Base-by-base conservation (phyloP, 2,797 vertebrate species). In the Ispidina lecontei region DNA sequence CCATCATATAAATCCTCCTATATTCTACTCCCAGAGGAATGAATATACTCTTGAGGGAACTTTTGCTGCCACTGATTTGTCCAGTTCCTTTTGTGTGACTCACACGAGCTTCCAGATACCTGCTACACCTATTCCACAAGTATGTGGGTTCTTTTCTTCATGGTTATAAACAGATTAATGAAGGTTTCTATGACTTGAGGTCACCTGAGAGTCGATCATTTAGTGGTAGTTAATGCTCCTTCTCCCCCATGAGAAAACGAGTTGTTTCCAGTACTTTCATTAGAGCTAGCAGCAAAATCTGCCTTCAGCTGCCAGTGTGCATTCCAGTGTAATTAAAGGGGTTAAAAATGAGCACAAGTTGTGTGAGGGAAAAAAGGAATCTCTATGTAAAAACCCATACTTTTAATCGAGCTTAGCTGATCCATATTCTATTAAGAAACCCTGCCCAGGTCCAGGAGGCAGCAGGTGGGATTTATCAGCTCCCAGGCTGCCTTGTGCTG, bases 341-440 rank as follows among this genome's bases (percentile, higher is more conserved):
- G 28, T 71, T 90, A 69, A 84, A 90, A 91, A 91, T 2, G 46
- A 88, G 72, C 56, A 41, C n/a, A 19, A 69, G 28, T 60, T 69
- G 54, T 10, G 12, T 4, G 29, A 60, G 71, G 52, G 44, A 72
- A 76, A 89, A 88, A 46, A 54, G n/a, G 44, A 46, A 41, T 77
- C 56, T 80, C 22, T 15, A 5, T 52, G 67, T 58, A 33, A 63
- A 71, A 86, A 69, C 87, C 20, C 33, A 39, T 15, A 58, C 14
- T 83, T 86, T 84, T 92, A 95, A 95, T 72, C 81, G 93, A 89
- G 89, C 71, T 91, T 23, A 93, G 82, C 55, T 79, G 88, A 87
- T 81, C 83, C 72, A 5, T 82, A 68, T 76, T 85, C 75, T 46
- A 59, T 86, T 87, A 96, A 92, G 79, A 92, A 95, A 65, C 14